Conservation (phyloP, 2,888 invertebrate species). For the Phorcus lineatus region DNA sequence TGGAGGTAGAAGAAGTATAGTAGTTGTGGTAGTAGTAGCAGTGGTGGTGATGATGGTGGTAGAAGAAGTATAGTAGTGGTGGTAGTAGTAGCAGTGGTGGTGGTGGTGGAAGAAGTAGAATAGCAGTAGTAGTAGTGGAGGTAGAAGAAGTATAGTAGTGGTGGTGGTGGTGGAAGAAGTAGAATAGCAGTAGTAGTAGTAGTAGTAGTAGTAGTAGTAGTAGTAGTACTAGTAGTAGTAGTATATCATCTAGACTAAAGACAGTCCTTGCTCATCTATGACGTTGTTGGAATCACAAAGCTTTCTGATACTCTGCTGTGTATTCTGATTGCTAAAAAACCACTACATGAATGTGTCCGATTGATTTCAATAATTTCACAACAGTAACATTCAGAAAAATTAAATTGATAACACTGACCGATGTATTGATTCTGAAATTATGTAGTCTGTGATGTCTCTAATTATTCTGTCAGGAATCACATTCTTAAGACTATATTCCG, state of each 20-base stretch:
- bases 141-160: constrained; percentile 21
- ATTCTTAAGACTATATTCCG: too few relatives aligned
- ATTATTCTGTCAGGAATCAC: too few relatives aligned
- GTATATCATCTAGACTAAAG: neutral
- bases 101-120: neutral
- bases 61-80: neutral
- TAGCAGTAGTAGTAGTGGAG: constrained; percentile 17
- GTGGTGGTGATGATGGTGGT: neutral
- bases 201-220: neutral
- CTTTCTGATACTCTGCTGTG: too few relatives aligned
- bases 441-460: too few relatives aligned
- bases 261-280: too few relatives aligned
- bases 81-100: constrained; percentile 10
- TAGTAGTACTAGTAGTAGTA: constrained; percentile 14
- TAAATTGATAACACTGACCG: too few relatives aligned
- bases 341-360: too few relatives aligned
- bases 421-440: too few relatives aligned
- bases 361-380: too few relatives aligned
- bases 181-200: constrained; percentile 22
- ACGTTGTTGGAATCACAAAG: too few relatives aligned
- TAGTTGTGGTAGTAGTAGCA: constrained; percentile 16
- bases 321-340: too few relatives aligned
- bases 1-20: neutral
- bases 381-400: too few relatives aligned
- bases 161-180: constrained; percentile 18